Evolutionary conservation across 2,113 vertebrate species (phyloP).

Genomic region (Pterocles orientalis): DNA sequence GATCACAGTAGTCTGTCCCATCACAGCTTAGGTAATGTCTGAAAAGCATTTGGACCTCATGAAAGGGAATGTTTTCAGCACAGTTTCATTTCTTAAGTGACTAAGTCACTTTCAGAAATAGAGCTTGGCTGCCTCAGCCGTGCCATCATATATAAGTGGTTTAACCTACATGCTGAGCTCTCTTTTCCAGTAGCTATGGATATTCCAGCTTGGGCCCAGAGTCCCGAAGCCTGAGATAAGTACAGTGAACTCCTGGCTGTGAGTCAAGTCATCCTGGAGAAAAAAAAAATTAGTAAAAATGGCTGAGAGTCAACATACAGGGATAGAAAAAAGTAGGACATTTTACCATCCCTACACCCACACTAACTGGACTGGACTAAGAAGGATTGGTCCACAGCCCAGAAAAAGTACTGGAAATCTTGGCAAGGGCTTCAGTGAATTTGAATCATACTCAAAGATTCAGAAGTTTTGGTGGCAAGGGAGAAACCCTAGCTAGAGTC

Average conservation of each 20-base stretch:
- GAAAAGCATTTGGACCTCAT: background rate
- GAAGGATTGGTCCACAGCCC: constrained; percentile 5
- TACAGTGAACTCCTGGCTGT: background rate
- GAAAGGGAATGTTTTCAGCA: background rate
- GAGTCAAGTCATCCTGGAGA: background rate
- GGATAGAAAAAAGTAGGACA: background rate
- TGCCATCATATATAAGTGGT: background rate
- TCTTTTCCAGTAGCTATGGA: background rate
- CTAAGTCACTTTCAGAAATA: constrained; percentile 35
- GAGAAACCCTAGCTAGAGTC: background rate
- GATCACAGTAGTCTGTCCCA: background rate
- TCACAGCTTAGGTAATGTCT: constrained; percentile 61
- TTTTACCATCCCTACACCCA: background rate
- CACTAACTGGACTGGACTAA: background rate
- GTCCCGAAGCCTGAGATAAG: background rate
- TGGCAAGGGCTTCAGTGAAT: background rate
- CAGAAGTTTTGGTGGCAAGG: background rate
- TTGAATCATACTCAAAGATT: background rate
- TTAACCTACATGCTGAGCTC: constrained; percentile 26
- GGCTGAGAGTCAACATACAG: background rate
- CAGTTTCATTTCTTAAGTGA: background rate
- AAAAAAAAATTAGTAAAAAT: background rate
- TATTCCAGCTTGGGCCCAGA: background rate
- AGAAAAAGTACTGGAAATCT: constrained; percentile 17
- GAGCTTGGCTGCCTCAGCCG: background rate